These are phyloP conservation scores for Macaca nemestrina DNA, from an alignment of 2,113 vertebrate species.

Conservation along the genomic window DNA sequence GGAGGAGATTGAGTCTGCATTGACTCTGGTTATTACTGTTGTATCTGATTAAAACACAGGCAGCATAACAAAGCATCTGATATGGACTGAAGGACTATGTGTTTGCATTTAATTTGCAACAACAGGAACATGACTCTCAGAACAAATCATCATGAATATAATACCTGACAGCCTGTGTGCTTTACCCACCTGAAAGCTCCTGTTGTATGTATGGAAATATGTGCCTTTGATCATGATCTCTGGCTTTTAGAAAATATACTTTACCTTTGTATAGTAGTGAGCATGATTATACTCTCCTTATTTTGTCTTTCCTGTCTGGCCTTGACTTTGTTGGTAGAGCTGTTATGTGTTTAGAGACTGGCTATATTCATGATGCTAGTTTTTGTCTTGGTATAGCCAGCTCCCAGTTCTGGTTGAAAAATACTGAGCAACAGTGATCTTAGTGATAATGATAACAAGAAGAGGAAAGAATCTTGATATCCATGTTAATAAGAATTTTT, in stretches of 20 bases:
- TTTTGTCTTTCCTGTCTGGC: not conserved
- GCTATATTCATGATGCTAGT: not conserved
- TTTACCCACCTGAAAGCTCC: not conserved
- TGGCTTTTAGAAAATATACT: constrained; percentile 19
- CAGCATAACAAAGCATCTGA: not conserved
- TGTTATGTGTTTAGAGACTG: constrained; percentile 9
- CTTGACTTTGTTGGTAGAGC: not conserved
- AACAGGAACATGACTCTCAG: not conserved
- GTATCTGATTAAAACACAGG: constrained; percentile 36
- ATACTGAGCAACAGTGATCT: not conserved
- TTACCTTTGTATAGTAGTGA: not conserved
- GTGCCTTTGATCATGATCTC: not conserved
- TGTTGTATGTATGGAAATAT: not conserved
- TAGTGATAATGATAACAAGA: not conserved
- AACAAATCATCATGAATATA: not conserved
- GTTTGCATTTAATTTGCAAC: constrained; percentile 58
- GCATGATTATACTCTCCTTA: not conserved
- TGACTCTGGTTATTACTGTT: constrained; percentile 13
- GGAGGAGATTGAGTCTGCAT: constrained; percentile 4
- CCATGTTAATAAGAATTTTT: not conserved
- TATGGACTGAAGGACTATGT: not conserved
- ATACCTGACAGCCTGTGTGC: not conserved
- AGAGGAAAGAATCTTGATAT: not conserved
- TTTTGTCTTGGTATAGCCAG: constrained; percentile 18
- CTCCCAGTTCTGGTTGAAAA: not conserved